A percentile compares a stretch with the other conserved stretches of the same genome.
Conservation (phyloP, 2,888 invertebrate species). For the Meiosimyza platycephala region DNA sequence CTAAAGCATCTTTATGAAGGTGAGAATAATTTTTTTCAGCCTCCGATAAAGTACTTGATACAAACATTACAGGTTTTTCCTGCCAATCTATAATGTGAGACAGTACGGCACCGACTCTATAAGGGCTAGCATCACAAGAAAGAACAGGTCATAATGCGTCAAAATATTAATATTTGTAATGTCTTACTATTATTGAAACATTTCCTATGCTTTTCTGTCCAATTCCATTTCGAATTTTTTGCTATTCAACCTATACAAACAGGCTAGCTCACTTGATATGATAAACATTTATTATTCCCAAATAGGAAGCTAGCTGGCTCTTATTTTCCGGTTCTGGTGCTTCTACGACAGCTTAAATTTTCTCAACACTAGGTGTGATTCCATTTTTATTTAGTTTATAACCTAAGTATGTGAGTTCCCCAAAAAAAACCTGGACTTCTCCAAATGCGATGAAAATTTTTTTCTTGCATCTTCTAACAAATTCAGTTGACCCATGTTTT, state of each 20-base stretch:
- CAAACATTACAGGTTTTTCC: neutral
- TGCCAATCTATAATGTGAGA: neutral
- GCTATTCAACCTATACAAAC: no score
- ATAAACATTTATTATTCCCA: neutral
- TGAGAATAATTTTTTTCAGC: slow-evolving; percentile 6
- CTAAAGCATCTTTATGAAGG: slow-evolving; percentile 3
- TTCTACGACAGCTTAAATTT: neutral
- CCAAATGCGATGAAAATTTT: no score
- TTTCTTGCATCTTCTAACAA: no score
- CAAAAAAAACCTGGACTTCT: no score
- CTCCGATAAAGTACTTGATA: neutral
- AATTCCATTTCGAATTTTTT: no score
- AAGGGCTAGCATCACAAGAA: no score
- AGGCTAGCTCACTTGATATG: neutral
- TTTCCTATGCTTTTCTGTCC: neutral
- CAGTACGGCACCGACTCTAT: no score
- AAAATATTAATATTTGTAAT: neutral
- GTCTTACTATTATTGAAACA: neutral
- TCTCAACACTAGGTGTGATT: neutral
- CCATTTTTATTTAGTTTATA: neutral
- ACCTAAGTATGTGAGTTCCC: neutral
- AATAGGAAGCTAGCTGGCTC: neutral
- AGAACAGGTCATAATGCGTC: no score
- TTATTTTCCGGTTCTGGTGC: neutral
- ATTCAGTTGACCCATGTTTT: no score